These are phyloP conservation scores for Octomys mimax DNA, from an alignment of 2,797 vertebrate genomes.

Conservation along the genomic window DNA sequence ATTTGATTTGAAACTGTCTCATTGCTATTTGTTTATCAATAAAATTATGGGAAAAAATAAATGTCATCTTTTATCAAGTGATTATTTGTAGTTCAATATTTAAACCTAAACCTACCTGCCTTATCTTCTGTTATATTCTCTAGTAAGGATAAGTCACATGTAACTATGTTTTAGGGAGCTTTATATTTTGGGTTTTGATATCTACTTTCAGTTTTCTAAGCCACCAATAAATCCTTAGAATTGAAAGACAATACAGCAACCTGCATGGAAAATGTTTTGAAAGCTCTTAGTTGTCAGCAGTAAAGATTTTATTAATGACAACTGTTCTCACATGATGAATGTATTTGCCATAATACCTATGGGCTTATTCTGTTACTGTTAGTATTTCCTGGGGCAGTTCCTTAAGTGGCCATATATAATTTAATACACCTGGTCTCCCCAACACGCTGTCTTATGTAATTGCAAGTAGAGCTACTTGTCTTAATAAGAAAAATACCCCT, in stretches of 20 bases:
- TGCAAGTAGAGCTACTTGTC: constrained; percentile 41
- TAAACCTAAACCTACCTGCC: constrained; percentile 77
- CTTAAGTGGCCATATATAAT: constrained; percentile 86
- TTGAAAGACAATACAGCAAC: constrained; percentile 83
- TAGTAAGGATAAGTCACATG: constrained; percentile 69
- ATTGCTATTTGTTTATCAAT: too few relatives aligned
- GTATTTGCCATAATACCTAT: constrained; percentile 85
- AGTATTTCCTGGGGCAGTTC: constrained; percentile 84
- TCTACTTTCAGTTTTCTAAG: constrained; percentile 86
- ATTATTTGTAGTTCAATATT: constrained; percentile 63
- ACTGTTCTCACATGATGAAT: constrained; percentile 84
- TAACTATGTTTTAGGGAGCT: constrained; percentile 87
- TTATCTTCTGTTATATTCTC: constrained; percentile 81
- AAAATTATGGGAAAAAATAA: too few relatives aligned
- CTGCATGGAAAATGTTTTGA: constrained; percentile 88
- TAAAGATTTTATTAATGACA: constrained; percentile 87
- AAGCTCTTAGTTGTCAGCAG: constrained; percentile 86
- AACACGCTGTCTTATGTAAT: constrained; percentile 69
- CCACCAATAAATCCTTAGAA: constrained; percentile 85
- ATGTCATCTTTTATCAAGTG: neutral
- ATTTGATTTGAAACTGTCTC: too few relatives aligned
- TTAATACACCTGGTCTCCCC: constrained; percentile 80
- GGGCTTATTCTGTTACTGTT: constrained; percentile 84
- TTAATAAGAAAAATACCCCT: constrained; percentile 66
- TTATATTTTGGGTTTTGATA: constrained; percentile 82